Evolutionary conservation across 2,888 invertebrate species (phyloP), one percentile per base, ranked within the genome.

Genomic region (Agrilus biguttatus): DNA sequence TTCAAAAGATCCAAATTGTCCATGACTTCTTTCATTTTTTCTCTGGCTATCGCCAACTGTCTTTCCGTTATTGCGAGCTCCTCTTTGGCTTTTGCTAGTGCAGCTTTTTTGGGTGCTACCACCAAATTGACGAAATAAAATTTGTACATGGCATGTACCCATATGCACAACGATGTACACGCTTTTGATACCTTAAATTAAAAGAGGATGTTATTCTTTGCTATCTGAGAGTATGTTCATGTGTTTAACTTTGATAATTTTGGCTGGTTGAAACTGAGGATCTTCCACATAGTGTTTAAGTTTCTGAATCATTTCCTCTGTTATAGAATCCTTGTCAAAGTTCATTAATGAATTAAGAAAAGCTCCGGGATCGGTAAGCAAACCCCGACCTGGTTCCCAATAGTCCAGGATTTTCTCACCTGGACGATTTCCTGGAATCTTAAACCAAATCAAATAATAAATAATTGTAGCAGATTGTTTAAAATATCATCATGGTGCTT

Each of bases 111-210:
- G 0, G 95, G 95, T 0, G 83, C 85, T 0, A 90, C 88, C 6
- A 71, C 72, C 51, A 77, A 73, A 55, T 88, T 88, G 1, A 92
- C 89, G 59, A 83, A 82, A 61, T 92, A 92, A 64, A 87, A 95
- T 59, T 89, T 81, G 65, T 84, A 93, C 80, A 95, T 89, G 0
- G 93, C 93, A 53, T 87, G 83, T 28, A 91, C 80, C 90, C 90
- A 90, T 72, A 86, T 81, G 55, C 90, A 90, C 2, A 90, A 68
- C 1, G 83, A 84, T 49, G 78, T 79, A 57, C 85, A 85, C 1
- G 85, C 85, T 62, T 83, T 84, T 0, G 85, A 86, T 10, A 82
- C 80, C 77, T 79, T 57, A 5, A 54, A 53, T 41, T 53, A 13
- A 41, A 45, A 33, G 3, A 23, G 7, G 7, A 23, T 23, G 8